Base-by-base conservation (phyloP, 2,888 invertebrate species). In the Hermodice carunculata region DNA sequence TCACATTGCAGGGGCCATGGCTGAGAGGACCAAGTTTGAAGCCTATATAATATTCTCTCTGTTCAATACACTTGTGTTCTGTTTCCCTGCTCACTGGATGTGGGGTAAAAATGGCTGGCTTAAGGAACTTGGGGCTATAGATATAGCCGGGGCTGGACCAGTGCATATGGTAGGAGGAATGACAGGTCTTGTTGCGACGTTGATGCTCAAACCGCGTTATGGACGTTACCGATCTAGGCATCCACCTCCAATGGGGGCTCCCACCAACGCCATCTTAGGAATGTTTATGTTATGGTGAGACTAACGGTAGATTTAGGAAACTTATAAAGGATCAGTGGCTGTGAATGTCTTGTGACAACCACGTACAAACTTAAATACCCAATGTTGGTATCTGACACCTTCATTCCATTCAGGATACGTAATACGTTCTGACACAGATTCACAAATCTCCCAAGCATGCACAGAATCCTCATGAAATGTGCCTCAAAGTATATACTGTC, bases 71-170 rank as follows among this genome's bases (percentile, higher is more conserved):
- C 51, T 82, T 8, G 76, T 81, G 4, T 83, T 79, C 67, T 83
- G 84, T 42, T 79, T 86, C 22, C 86, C 86, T 0, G 85, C 86
- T 3, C 86, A 86, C 69, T 86, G 86, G 86, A 78, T 84, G 4
- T 86, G 86, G 85, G 81, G 78, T 14, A 44, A 69, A 31, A 79
- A 83, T 54, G 86, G 86, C 1, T 82, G 78, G 61, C 75, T 81
- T 64, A 69, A 71, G 42, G 67, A 70, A 28, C 43, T 77, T 53
- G 78, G 79, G 2, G 76, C 76, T 51, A 73, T 81, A 29, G 81
- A 81, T 68, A 77, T 81, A 28, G 83, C 84, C 2, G 85, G 85
- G 3, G 81, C 83, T 59, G 85, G 85, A 0, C 82, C 83, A 3
- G 86, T 86, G 0, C 85, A 85, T 70, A 66, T 85, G 57, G 79